A percentile compares a stretch with the other conserved stretches of the same genome.
These are phyloP conservation scores for Thereva unica DNA, from an alignment of 2,888 invertebrate genomes.

Conservation along the genomic window DNA sequence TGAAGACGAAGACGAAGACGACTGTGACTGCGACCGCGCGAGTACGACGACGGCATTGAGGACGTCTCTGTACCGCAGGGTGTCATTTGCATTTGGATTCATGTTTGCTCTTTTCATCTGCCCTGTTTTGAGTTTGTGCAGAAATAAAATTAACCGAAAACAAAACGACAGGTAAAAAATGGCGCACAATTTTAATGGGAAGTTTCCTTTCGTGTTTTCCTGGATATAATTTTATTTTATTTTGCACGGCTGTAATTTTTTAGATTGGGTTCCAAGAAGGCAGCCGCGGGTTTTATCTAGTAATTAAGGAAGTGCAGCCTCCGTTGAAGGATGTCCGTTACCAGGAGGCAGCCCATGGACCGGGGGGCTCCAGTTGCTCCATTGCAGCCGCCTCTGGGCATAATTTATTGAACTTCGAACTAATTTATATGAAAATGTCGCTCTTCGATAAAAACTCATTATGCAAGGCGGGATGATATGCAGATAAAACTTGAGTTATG, in stretches of 20 bases:
- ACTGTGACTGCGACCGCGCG: too few relatives aligned
- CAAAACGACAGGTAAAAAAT: not conserved
- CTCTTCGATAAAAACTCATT: conserved; percentile 33
- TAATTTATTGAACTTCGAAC: conserved; percentile 28
- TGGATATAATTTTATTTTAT: conserved; percentile 16
- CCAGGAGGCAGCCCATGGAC: too few relatives aligned
- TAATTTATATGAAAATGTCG: conserved; percentile 32
- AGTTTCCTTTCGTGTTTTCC: conserved; percentile 14
- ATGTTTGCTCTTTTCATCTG: conserved; percentile 28
- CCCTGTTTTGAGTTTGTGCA: conserved; percentile 3
- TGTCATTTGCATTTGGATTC: conserved; percentile 31
- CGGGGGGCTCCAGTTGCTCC: too few relatives aligned
- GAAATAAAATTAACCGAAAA: not conserved
- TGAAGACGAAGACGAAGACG: too few relatives aligned
- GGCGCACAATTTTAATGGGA: conserved; percentile 1
- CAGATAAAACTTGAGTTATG: conserved; percentile 31
- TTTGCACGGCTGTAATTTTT: too few relatives aligned
- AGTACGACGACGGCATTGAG: too few relatives aligned
- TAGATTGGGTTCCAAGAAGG: not conserved
- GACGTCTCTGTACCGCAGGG: conserved; percentile 15
- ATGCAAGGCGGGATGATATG: conserved; percentile 35
- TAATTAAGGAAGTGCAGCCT: conserved; percentile 20
- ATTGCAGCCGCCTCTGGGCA: not conserved
- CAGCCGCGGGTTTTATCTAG: conserved; percentile 1
- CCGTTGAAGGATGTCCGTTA: too few relatives aligned